These are phyloP conservation scores for Parasteatoda lunata DNA, from an alignment of 2,888 invertebrate genomes.

Conservation along the genomic window DNA sequence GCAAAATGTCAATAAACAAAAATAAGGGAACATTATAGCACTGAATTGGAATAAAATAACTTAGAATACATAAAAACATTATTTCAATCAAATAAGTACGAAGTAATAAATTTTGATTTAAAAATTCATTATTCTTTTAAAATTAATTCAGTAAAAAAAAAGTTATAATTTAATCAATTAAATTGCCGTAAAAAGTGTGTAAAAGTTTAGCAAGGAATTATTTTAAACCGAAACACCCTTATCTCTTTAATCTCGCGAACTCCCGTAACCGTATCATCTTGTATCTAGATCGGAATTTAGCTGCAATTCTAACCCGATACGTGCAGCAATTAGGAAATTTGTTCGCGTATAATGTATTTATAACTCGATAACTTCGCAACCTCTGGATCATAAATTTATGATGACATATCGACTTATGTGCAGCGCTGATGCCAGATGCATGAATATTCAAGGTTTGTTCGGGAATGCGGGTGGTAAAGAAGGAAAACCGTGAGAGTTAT, in stretches of 20 bases:
- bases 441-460: slow-evolving; percentile 56
- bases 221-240: no score
- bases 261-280: background rate
- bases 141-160: no score
- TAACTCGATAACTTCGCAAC: slow-evolving; percentile 65
- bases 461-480: slow-evolving; percentile 12
- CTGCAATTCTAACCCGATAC: background rate
- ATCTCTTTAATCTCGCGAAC: background rate
- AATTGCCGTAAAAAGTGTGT: no score
- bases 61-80: no score
- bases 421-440: slow-evolving; percentile 50
- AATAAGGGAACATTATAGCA: no score
- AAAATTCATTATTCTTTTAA: no score
- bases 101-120: no score
- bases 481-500: slow-evolving; percentile 59
- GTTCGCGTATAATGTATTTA: slow-evolving; percentile 61
- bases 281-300: slow-evolving; percentile 21
- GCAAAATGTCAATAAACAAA: no score
- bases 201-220: no score
- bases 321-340: slow-evolving; percentile 58
- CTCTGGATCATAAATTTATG: slow-evolving; percentile 58
- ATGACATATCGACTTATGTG: slow-evolving; percentile 61
- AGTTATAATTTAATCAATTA: no score
- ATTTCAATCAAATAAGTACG: no score
- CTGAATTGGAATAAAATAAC: no score